phyloP scores from a whole-genome alignment of 2,113 vertebrate species.

The human (Homo sapiens) region DNA sequence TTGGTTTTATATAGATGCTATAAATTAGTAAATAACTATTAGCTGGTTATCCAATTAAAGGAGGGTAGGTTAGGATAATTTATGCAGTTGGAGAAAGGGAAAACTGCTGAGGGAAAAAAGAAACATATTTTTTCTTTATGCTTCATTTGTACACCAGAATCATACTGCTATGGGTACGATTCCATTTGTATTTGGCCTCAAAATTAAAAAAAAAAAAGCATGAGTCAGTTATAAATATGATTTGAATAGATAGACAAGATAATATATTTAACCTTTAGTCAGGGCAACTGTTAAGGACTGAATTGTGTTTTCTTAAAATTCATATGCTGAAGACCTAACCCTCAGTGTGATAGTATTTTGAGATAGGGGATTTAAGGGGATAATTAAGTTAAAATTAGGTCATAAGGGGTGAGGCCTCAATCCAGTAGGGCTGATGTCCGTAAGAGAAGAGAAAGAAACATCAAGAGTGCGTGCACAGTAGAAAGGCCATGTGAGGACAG shows the following conservation, averaged over 20 bases:
- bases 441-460: background rate
- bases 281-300: background rate
- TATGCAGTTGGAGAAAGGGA: background rate
- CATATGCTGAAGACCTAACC: background rate
- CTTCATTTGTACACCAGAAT: background rate
- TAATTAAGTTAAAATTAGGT: background rate
- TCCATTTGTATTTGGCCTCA: background rate
- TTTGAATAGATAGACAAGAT: background rate
- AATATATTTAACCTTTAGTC: background rate
- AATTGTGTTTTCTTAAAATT: background rate
- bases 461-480: background rate
- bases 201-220: background rate
- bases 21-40: slow-evolving; percentile 53
- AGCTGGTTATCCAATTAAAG: slow-evolving; percentile 45
- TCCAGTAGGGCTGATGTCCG: background rate
- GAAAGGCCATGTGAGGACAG: background rate
- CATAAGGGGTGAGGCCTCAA: background rate
- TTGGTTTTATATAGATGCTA: slow-evolving; percentile 3
- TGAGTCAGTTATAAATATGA: background rate
- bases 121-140: background rate
- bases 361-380: background rate
- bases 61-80: slow-evolving; percentile 5
- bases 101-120: background rate
- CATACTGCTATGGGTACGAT: background rate
- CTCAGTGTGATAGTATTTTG: background rate